Evolutionary conservation across 2,113 vertebrate genomes (phyloP).

Genomic region (Calidris pugnax): DNA sequence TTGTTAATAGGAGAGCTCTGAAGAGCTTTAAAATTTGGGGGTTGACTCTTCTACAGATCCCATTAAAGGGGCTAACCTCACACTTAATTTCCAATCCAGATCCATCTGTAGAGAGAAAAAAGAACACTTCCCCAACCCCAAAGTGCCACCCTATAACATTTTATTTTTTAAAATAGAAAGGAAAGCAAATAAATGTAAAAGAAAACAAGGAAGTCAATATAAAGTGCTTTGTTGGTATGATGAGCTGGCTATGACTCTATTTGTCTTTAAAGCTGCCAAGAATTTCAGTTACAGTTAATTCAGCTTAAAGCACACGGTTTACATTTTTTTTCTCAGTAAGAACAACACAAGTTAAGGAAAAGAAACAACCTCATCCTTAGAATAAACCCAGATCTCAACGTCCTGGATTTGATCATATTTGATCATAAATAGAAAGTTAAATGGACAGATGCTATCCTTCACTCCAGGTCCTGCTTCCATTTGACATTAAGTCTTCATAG

Average conservation of each 20-base stretch:
- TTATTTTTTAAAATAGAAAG: background rate
- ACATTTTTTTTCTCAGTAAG: background rate
- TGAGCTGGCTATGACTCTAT: background rate
- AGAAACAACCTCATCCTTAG: background rate
- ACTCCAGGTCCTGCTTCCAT: background rate
- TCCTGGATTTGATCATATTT: background rate
- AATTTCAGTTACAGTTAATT: conserved; percentile 29
- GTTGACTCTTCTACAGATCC: background rate
- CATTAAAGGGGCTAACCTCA: background rate
- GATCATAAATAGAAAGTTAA: background rate
- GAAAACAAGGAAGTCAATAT: background rate
- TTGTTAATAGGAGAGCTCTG: background rate
- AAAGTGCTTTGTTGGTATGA: background rate
- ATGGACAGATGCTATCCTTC: background rate
- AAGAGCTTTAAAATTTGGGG: background rate
- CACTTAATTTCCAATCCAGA: background rate
- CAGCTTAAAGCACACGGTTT: background rate
- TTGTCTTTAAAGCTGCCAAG: conserved; percentile 2
- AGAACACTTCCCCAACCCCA: background rate
- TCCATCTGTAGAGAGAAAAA: background rate
- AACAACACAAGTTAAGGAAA: background rate
- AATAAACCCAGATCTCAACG: background rate
- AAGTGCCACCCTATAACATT: background rate
- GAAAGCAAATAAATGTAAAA: background rate
- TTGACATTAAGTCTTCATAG: background rate